A percentile compares a stretch with the other conserved stretches of the same genome.
Evolutionary conservation across 1,140 invertebrate species (phyloP).

Genomic region (Yoshiicerus persimilis): DNA sequence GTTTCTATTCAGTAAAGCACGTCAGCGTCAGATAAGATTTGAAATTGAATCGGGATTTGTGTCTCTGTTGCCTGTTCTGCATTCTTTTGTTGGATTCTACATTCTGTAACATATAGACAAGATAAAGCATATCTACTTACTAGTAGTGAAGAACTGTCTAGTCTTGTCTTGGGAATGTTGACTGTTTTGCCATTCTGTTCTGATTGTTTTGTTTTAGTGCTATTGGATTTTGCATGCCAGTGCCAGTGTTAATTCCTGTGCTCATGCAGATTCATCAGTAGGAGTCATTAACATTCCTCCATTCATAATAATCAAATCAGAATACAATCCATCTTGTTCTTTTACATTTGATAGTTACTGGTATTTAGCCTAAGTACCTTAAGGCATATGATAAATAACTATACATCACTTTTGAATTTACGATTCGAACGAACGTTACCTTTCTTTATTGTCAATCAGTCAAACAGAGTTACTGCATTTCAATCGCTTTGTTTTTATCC

Average conservation of each 20-base stretch:
- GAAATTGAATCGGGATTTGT: neutral
- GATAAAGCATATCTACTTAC: neutral
- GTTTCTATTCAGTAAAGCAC: neutral
- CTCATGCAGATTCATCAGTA: neutral
- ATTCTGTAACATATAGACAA: neutral
- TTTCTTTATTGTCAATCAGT: neutral
- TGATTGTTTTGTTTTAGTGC: neutral
- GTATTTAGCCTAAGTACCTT: neutral
- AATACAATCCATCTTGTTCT: neutral
- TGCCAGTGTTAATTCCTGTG: neutral
- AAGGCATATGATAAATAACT: neutral
- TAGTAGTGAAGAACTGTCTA: neutral
- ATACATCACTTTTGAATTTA: neutral
- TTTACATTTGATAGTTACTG: neutral
- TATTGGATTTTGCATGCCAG: neutral
- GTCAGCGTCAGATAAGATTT: neutral
- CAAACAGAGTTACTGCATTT: neutral
- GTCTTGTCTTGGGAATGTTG: neutral
- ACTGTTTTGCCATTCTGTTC: neutral
- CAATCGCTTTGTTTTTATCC: neutral
- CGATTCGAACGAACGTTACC: neutral
- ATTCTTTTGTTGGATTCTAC: neutral
- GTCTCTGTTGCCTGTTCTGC: neutral
- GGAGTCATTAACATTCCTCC: conserved; percentile 16
- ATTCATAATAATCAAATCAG: conserved; percentile 21